Evolutionary conservation across 1,140 invertebrate genomes (phyloP), one percentile per base, ranked within the genome.

Genomic region (Drosophila teissieri): DNA sequence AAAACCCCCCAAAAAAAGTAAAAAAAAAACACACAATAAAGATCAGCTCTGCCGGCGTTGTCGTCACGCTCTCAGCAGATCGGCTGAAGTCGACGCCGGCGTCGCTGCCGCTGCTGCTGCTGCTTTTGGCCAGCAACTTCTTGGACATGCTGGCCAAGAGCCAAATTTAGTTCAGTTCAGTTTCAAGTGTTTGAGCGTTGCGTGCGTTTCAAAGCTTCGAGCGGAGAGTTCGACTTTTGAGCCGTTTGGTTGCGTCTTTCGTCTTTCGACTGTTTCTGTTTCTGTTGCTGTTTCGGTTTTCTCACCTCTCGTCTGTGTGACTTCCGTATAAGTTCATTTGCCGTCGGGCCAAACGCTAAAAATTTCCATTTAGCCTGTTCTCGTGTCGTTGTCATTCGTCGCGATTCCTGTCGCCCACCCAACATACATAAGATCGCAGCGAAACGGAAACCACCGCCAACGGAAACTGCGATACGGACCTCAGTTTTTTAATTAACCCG

Each of bases 111-210:
- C 84, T 85, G 80, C 37, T 39, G 78, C 84, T 85, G 80, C 37
- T 39, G 42, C 42, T 45, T 45, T 75, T 75, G 80, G 80, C 85
- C 90, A 91, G 85, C 90, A 91, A 91, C 90, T 91, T 91, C 90
- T 91, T 91, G 90, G 90, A 91, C 90, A 91, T 88, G 90, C 83
- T 89, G 80, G 79, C 82, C 84, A 77, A 89, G 83, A 84, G 85
- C 83, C 72, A 91, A 82, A 91, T 91, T 91, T 91, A 86, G 90
- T 91, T 91, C 90, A 90, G 86, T 91, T 91, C 82, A 90, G 86
- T 91, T 90, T 91, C 85, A 88, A 91, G 90, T 91, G 90, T 91
- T 90, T 89, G 80, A 84, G 90, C 90, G 90, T 91, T 91, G 88
- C 85, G 90, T 91, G 90, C 90, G 83, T 84, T 81, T 81, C 90